Base-by-base conservation (phyloP, 1,140 invertebrate species). In the Trichonephila clavata region DNA sequence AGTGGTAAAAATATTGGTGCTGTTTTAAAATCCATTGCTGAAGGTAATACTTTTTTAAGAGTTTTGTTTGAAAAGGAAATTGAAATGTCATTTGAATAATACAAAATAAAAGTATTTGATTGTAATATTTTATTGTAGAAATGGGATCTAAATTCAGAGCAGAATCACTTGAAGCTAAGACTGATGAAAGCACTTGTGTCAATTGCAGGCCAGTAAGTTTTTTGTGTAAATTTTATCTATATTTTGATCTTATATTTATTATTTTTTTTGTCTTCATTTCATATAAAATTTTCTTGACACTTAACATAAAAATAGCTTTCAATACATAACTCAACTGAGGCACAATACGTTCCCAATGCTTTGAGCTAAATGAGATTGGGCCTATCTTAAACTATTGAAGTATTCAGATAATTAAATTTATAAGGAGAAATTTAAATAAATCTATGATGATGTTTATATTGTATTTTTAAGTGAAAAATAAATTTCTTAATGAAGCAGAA, bases 191-290 rank as follows among this genome's bases (percentile, higher is more conserved):
- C 50, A 39, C 39, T 21, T 94, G 77, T 71, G 8, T 20, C 24
- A 61, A 93, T 10, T 94, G 93, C 50, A 83, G 68, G 81, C 59
- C 93, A 57, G 93, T 94, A 57, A 94, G 93, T 93, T 21, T 88
- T 71, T 18, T 63, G 14, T 18, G 16, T 18, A 63, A 63, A 63
- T 63, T 4, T 20, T 1, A 63, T 50, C 5, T 50, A 50, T 63
- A 63, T 63, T 63, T 63, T 63, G 6, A 63, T 61, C 61, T 63
- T 21, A 6, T 63, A 4, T 65, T 65, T 4, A 7, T n/a, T 21
- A 8, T 80, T 80, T 32, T 80, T 5, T 80, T 0, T 80, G 32
- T 32, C 16, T 43, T 39, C 16, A 32, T 32, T 50, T 21, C 18
- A 43, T 81, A 3, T 77, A 18, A 20, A 20, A 61, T 61, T 18